Evolutionary conservation across 2,113 vertebrate genomes (phyloP), one percentile per base, ranked within the genome.

Genomic region (Rhynchomys soricoides): DNA sequence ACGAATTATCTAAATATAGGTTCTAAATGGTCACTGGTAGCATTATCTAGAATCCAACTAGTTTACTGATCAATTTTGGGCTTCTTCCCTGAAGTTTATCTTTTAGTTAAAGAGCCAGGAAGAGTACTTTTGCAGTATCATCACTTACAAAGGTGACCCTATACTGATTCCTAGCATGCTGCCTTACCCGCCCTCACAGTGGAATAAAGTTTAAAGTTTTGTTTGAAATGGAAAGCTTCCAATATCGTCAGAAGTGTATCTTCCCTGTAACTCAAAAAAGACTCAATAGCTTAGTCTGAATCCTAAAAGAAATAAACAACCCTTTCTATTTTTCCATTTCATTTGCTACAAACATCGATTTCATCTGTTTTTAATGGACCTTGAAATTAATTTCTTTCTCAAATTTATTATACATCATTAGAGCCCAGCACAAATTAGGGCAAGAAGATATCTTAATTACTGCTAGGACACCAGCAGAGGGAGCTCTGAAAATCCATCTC

Each of bases 341-440:
- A 96, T 94, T 96, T 97, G 59, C 22, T 86, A 95, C 40, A 93
- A 94, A 94, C 50, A 95, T 85, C 1, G 3, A 94, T 96, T 95
- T 92, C 74, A n/a, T 97, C 77, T 90, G 77, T 92, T 97, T 93
- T 95, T 96, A 97, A 96, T 64, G 94, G 37, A 73, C 87, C 91
- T 74, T 92, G 83, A 98, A 96, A 97, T 97, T 93, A 96, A 94
- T 93, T 95, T 97, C 71, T 92, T 90, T 55, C 74, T 45, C 89
- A 94, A 93, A 89, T 96, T 91, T 83, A 95, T 82, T 86, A 68
- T 78, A 89, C 22, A 91, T 45, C 89, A 95, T 96, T 91, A 93
- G 82, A 82, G 89, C 40, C 37, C 64, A 93, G 70, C 29, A 95
- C 83, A 89, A 85, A 66, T 96, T 96, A 57, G 66, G 26, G 68